Evolutionary conservation across 2,113 vertebrate species (phyloP), one percentile per base, ranked within the genome.

Genomic region (Archocentrus centrarchus): DNA sequence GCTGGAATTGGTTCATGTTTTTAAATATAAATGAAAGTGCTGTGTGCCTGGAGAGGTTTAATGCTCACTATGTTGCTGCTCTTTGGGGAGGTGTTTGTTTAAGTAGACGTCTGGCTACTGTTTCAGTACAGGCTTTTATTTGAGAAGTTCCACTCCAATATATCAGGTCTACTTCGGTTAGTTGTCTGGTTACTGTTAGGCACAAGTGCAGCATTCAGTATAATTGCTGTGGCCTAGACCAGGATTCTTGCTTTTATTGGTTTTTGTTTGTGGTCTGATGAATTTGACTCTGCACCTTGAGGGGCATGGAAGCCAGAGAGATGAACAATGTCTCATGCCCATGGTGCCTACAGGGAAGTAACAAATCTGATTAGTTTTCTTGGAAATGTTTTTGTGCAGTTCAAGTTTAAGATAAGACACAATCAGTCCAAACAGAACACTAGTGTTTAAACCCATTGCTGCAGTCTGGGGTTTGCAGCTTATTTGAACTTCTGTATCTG

Each of bases 201-300:
- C 55, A 70, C 22, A 27, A 77, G 57, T 60, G 80, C 60, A 62
- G 68, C 44, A 20, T 55, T 60, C 20, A 55, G 44, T 32, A 8
- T 55, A 18, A n/a, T 35, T 30, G 15, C 41, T 64, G 59, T 79
- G 41, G 63, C 63, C 79, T 41, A 20, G 59, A 18, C 13, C 27
- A 0, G 39, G 20, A 39, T 37, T 27, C 50, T 66, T 62, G 27
- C 62, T 58, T 63, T 58, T 70, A 20, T 30, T 3, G 2, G 2
- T 22, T 77, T 47, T 47, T 70, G 53, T 85, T 75, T 83, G 59
- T n/a, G 35, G 47, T 50, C 61, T 32, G 77, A 35, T 77, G 47
- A 63, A 73, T 41, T 79, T 53, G 11, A 7, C 7, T 17, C 15
- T 13, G 5, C 39, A 27, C 3, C 58, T 53, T 59, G 24, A 22